Evolutionary conservation across 2,888 invertebrate species (phyloP).

Genomic region (Chrysolina haemoptera): DNA sequence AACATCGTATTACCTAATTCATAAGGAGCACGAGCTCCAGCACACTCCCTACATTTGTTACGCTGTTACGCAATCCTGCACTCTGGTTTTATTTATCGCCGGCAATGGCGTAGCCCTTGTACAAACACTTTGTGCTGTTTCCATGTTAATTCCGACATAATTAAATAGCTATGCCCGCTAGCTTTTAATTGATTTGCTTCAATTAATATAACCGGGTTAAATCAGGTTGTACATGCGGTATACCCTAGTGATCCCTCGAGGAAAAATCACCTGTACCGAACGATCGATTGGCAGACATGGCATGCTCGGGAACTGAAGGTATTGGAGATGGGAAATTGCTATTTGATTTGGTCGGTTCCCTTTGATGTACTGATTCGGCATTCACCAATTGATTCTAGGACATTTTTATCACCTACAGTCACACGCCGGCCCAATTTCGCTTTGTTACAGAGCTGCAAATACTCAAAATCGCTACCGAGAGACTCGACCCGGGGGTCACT

Average conservation of each 20-base stretch:
- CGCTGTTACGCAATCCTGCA: constrained; percentile 7
- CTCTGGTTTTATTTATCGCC: constrained; percentile 23
- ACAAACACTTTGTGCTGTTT: constrained; percentile 49
- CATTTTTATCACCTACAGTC: neutral
- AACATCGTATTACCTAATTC: neutral
- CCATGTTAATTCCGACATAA: constrained; percentile 50
- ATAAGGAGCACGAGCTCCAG: neutral
- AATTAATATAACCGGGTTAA: constrained; percentile 50
- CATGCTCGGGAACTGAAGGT: neutral
- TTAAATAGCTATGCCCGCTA: constrained; percentile 49
- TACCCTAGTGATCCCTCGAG: constrained; percentile 9
- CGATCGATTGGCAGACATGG: constrained; percentile 10
- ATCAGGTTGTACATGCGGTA: constrained; percentile 36
- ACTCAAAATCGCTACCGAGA: no score
- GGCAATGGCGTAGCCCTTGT: constrained; percentile 40
- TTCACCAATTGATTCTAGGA: neutral
- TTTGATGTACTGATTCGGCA: neutral
- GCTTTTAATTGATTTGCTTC: constrained; percentile 50
- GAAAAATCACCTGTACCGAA: constrained; percentile 9
- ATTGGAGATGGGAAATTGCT: neutral
- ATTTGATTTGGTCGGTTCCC: neutral
- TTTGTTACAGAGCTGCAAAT: no score
- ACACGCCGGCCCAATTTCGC: no score
- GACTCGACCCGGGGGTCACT: no score
- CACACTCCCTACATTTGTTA: neutral